These are phyloP conservation scores for Holacanthus passer DNA, from an alignment of 2,113 vertebrate species.

Conservation along the genomic window DNA sequence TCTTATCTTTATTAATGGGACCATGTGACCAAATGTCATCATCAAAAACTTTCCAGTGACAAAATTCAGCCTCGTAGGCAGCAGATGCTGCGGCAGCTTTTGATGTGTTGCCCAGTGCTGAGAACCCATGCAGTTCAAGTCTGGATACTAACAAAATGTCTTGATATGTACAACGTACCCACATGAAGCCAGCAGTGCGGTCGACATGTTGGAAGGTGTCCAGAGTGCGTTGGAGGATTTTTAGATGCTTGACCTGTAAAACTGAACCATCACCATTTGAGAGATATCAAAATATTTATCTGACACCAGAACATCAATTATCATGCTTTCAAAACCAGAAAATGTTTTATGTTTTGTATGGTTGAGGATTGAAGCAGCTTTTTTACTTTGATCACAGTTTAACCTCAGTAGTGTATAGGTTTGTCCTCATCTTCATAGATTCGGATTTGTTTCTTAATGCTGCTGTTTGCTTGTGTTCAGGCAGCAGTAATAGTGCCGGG, in stretches of 20 bases:
- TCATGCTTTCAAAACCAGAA: constrained; percentile 3
- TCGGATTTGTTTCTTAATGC: neutral
- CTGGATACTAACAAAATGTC: constrained; percentile 47
- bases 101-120: constrained; percentile 61
- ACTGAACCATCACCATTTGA: constrained; percentile 20
- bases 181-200: constrained; percentile 37
- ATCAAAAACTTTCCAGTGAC: constrained; percentile 46
- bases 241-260: constrained; percentile 51
- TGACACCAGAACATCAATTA: constrained; percentile 8
- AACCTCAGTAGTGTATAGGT: neutral
- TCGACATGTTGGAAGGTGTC: constrained; percentile 42
- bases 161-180: constrained; percentile 48
- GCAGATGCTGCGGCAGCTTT: constrained; percentile 54
- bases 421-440: neutral
- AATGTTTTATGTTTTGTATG: neutral
- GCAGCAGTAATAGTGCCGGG: neutral
- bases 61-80: constrained; percentile 47
- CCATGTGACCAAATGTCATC: constrained; percentile 37
- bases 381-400: neutral
- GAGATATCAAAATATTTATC: constrained; percentile 10
- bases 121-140: constrained; percentile 55
- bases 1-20: constrained; percentile 38
- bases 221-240: constrained; percentile 33
- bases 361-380: neutral
- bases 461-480: neutral